phyloP scores from a whole-genome alignment of 1,140 invertebrate species.

The Whitmania pigra region DNA sequence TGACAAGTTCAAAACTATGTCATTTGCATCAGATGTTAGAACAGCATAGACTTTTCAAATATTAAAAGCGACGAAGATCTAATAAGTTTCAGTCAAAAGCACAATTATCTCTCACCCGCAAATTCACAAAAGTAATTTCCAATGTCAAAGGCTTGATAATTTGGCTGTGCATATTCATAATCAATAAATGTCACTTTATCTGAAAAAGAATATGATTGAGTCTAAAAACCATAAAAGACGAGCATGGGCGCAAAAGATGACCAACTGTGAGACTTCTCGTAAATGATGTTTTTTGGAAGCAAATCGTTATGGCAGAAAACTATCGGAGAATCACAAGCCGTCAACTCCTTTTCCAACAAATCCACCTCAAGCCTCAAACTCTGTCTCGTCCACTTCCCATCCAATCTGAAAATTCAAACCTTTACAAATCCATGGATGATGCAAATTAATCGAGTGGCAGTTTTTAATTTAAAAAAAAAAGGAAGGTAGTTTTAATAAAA shows the following conservation, averaged over 20 bases:
- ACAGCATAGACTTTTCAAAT: no score
- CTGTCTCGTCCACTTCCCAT: background rate
- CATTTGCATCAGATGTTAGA: no score
- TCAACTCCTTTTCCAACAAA: constrained; percentile 54
- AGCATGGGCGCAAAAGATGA: constrained; percentile 20
- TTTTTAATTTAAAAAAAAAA: constrained; percentile 27
- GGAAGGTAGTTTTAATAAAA: constrained; percentile 23
- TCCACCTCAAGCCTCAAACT: constrained; percentile 56
- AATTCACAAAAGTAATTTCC: constrained; percentile 97
- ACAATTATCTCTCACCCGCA: constrained; percentile 56
- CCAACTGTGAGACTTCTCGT: constrained; percentile 51
- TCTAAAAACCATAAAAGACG: constrained; percentile 16
- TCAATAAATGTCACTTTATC: constrained; percentile 77
- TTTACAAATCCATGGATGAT: constrained; percentile 52
- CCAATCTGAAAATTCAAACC: constrained; percentile 39
- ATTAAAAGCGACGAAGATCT: no score
- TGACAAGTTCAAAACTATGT: no score
- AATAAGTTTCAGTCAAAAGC: no score
- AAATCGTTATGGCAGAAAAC: constrained; percentile 97
- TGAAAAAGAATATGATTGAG: constrained; percentile 30
- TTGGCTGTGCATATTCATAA: constrained; percentile 86
- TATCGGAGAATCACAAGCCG: constrained; percentile 57
- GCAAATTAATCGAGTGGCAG: background rate
- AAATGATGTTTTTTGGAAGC: constrained; percentile 80
- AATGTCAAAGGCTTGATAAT: constrained; percentile 91